Evolutionary conservation across 2,888 invertebrate genomes (phyloP).

Genomic region (Coecobrya sp.): DNA sequence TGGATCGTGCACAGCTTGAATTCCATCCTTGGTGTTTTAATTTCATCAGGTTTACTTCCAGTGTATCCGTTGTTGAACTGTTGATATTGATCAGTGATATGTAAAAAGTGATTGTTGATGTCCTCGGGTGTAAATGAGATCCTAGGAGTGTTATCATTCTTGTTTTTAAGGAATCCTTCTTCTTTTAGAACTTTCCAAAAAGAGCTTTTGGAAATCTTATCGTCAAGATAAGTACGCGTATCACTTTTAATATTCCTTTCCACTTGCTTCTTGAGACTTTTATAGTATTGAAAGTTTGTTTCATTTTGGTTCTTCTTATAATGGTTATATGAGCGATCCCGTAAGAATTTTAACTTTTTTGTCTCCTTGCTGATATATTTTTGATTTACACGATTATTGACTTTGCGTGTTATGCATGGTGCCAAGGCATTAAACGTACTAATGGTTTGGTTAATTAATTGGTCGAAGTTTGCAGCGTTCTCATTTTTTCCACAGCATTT

Average conservation of each 20-base stretch:
- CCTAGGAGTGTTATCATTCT: neutral
- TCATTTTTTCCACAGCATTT: no score
- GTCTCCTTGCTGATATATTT: neutral
- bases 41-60: neutral
- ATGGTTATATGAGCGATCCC: neutral
- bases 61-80: neutral
- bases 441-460: neutral
- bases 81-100: neutral
- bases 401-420: neutral
- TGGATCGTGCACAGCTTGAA: neutral
- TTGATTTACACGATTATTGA: neutral
- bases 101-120: neutral
- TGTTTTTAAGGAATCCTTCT: neutral
- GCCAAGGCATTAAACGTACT: neutral
- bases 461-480: neutral
- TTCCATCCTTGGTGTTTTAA: neutral
- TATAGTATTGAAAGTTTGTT: neutral
- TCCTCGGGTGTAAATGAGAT: neutral
- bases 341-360: neutral
- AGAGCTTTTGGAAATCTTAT: neutral
- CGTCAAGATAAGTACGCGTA: neutral
- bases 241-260: neutral
- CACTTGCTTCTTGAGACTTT: neutral
- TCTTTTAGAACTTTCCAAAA: neutral
- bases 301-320: neutral